A percentile compares a stretch with the other conserved stretches of the same genome.
Conservation (phyloP, 2,113 vertebrate genomes). For the Ploceus nigricollis region DNA sequence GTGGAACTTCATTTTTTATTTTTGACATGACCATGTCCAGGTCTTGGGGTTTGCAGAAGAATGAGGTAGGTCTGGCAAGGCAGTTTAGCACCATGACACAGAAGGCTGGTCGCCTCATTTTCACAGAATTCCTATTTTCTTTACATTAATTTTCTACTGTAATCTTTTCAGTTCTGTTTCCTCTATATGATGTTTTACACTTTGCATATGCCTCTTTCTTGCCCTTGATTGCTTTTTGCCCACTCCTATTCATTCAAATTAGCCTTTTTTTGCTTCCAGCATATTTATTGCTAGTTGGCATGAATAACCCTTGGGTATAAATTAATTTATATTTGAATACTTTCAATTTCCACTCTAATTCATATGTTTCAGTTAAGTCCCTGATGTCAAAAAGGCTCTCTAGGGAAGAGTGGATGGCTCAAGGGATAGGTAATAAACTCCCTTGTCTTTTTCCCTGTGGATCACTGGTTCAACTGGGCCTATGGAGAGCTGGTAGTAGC, state of each 20-base stretch:
- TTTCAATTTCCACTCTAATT: constrained; percentile 67
- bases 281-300: constrained; percentile 65
- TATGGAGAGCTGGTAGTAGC: neutral
- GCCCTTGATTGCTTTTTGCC: constrained; percentile 57
- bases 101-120: neutral
- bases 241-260: constrained; percentile 54
- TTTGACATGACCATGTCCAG: neutral
- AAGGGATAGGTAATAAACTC: constrained; percentile 33
- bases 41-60: neutral
- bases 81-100: neutral
- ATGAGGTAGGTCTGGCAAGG: neutral
- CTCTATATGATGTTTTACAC: neutral
- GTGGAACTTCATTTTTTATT: neutral
- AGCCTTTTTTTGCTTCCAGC: constrained; percentile 39
- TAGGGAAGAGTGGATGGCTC: neutral
- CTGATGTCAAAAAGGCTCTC: constrained; percentile 38
- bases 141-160: neutral
- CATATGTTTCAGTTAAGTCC: constrained; percentile 52
- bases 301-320: constrained; percentile 63
- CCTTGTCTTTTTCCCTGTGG: neutral
- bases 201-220: constrained; percentile 46
- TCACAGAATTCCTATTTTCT: neutral
- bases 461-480: neutral
- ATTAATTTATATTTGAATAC: constrained; percentile 72
- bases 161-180: neutral